Base-by-base conservation (phyloP, 2,888 invertebrate genomes). In the Megamerina dolium region DNA sequence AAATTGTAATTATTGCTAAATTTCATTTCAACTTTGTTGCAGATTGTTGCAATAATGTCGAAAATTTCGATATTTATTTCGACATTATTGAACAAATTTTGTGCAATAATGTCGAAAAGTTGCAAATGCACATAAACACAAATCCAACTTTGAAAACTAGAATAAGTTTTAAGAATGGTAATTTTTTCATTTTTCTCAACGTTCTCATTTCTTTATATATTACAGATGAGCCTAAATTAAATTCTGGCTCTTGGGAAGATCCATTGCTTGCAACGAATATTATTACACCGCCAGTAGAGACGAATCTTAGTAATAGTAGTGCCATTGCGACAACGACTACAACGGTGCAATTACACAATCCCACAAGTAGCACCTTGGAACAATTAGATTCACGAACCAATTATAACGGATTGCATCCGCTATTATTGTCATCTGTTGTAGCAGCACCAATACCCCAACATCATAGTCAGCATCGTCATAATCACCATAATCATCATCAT, bases 221-320 rank as follows among this genome's bases (percentile, higher is more conserved):
- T 73, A 16, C 75, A 87, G 87, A 87, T 83, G 87, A 87, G 73
- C 83, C 85, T 63, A 82, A 69, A 73, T 74, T 83, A 70, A 79
- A 79, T 68, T 81, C 85, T 51, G 82, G 83, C 70, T 80, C 83
- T 66, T 86, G 86, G 85, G 86, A 87, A 74, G 86, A 85, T 72
- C 75, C 80, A 37, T 46, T 63, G 37, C 59, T 63, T 49, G 54
- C 51, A 43, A n/a, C 45, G 46, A 18, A 44, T 43, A 18, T 35
- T 37, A 51, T 18, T n/a, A n/a, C n/a, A n/a, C n/a, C n/a, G n/a
- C 39, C 47, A 29, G 39, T 43, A 23, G 37, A 43, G 32, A 33
- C 23, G 8, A 19, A 13, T 16, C 14, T 14, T 47, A 43, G 20
- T 38, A 29, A 36, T 46, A 36, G 19, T 38, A 18, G 35, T 39